Conservation (phyloP, 2,113 vertebrate genomes). For the Uria aalge region DNA sequence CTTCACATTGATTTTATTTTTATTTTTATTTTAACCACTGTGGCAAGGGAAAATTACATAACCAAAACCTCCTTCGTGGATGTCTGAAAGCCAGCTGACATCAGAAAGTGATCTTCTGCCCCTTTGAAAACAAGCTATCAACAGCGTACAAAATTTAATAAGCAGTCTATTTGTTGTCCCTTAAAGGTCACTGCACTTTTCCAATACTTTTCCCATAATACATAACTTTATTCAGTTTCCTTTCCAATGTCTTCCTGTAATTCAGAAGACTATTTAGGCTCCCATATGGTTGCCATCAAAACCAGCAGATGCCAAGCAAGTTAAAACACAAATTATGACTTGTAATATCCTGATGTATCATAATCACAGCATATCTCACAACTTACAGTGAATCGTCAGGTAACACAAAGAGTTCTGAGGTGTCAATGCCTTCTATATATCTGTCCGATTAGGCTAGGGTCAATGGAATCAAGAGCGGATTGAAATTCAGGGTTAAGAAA, state of each 20-base stretch:
- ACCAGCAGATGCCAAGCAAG: constrained; percentile 71
- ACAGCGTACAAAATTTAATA: not conserved
- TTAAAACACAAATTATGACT: constrained; percentile 73
- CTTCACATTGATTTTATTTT: not conserved
- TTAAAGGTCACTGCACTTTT: constrained; percentile 25
- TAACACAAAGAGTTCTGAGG: constrained; percentile 19
- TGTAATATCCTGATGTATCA: constrained; percentile 59
- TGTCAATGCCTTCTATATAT: constrained; percentile 16
- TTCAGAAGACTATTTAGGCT: constrained; percentile 61
- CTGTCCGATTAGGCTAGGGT: not conserved
- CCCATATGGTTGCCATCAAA: constrained; percentile 68
- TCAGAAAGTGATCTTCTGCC: not conserved
- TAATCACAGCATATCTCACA: constrained; percentile 52
- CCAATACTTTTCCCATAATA: constrained; percentile 3
- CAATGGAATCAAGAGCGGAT: not conserved
- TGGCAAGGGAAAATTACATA: not conserved
- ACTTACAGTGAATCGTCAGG: constrained; percentile 51
- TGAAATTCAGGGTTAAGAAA: not conserved
- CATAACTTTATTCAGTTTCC: constrained; percentile 35
- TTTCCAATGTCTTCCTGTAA: constrained; percentile 51
- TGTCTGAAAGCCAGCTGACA: not conserved
- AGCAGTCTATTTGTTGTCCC: not conserved
- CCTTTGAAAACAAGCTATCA: not conserved
- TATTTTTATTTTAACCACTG: not conserved
- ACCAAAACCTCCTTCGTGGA: not conserved